These are phyloP conservation scores for Tachyglossus aculeatus DNA, from an alignment of 2,797 vertebrate genomes.

Conservation along the genomic window DNA sequence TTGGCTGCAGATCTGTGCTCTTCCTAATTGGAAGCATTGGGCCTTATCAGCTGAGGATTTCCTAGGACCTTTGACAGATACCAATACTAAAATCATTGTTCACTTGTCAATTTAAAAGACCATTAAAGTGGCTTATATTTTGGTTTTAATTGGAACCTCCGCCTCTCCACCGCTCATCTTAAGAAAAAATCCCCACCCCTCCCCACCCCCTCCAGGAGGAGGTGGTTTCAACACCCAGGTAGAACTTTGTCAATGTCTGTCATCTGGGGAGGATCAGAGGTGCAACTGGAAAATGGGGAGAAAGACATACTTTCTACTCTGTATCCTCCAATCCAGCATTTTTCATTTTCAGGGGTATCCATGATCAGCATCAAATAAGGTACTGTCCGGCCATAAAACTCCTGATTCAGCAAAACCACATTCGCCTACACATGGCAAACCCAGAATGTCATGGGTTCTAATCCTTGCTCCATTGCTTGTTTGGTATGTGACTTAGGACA, in stretches of 20 bases:
- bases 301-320: too few species aligned
- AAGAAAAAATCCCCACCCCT: conserved; percentile 50
- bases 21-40: conserved; percentile 99
- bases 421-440: conserved; percentile 83
- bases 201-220: background rate
- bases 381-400: conserved; percentile 76
- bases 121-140: conserved; percentile 96
- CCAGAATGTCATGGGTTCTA: too few species aligned
- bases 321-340: background rate
- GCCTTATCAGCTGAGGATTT: conserved; percentile 98
- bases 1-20: conserved; percentile 87
- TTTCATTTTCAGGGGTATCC: conserved; percentile 74
- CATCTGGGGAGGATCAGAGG: conserved; percentile 72
- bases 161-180: conserved; percentile 75
- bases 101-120: conserved; percentile 99
- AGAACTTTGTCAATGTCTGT: conserved; percentile 71
- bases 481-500: too few species aligned
- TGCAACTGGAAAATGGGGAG: background rate
- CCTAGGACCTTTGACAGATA: conserved; percentile 98
- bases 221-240: conserved; percentile 22
- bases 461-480: too few species aligned
- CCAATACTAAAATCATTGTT: conserved; percentile 99
- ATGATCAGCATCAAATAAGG: conserved; percentile 79
- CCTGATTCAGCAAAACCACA: conserved; percentile 83
- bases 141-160: conserved; percentile 95